Evolutionary conservation across 2,888 invertebrate species (phyloP).

Genomic region (Artemia sinica): DNA sequence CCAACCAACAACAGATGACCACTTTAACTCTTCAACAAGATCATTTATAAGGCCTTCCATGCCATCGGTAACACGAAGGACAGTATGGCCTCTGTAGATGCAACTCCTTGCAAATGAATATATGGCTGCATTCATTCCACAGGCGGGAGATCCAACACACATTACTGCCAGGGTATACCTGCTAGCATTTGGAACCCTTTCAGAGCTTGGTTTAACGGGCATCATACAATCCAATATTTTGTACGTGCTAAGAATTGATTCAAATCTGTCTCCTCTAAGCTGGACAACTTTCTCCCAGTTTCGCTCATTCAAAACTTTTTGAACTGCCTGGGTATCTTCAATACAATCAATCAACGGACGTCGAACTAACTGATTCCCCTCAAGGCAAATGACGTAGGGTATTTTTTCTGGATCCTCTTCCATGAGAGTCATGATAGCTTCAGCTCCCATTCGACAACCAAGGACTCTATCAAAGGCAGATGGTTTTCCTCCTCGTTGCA

Average conservation of each 20-base stretch:
- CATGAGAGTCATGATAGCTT: conserved; percentile 93
- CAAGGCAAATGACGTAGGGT: conserved; percentile 69
- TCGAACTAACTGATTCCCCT: conserved; percentile 40
- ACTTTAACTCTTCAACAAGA: conserved; percentile 45
- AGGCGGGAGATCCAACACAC: conserved; percentile 96
- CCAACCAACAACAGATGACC: conserved; percentile 93
- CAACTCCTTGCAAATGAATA: conserved; percentile 90
- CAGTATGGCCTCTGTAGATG: conserved; percentile 82
- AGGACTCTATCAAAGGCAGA: conserved; percentile 95
- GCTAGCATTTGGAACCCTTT: conserved; percentile 39
- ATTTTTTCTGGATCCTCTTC: conserved; percentile 74
- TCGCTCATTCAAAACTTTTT: conserved; percentile 39
- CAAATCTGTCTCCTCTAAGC: conserved; percentile 48
- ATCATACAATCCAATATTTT: too few relatives aligned
- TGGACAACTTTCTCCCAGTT: conserved; percentile 87
- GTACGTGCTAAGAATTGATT: too few relatives aligned
- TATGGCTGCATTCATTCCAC: conserved; percentile 98
- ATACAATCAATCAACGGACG: conserved; percentile 95
- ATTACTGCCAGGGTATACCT: conserved; percentile 74
- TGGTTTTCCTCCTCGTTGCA: conserved; percentile 93
- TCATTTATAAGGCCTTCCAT: conserved; percentile 83
- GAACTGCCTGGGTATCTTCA: conserved; percentile 31
- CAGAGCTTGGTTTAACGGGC: too few relatives aligned
- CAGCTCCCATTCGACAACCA: conserved; percentile 98
- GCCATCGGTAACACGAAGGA: conserved; percentile 84